Evolutionary conservation across 2,797 vertebrate genomes (phyloP).

Genomic region (Cyprinodon diabolis): DNA sequence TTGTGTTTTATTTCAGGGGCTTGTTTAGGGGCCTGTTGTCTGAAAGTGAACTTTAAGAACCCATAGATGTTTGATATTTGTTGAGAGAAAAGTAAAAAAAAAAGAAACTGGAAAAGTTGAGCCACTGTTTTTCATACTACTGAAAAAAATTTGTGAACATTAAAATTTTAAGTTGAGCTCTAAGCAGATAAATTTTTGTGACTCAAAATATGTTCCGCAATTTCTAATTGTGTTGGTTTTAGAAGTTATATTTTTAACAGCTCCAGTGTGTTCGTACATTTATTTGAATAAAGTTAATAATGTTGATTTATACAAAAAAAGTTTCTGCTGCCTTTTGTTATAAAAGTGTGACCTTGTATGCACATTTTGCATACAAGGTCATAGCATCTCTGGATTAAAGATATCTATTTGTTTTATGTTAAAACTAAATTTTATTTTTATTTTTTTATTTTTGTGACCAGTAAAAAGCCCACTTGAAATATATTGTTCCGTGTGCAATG

Average conservation of each 20-base stretch:
- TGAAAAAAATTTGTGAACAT: constrained; percentile 29
- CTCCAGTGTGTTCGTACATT: constrained; percentile 61
- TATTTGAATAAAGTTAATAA: constrained; percentile 67
- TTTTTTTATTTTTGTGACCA: no score
- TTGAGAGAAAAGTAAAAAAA: constrained; percentile 45
- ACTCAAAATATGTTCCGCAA: constrained; percentile 59
- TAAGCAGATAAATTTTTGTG: constrained; percentile 42
- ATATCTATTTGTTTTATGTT: no score
- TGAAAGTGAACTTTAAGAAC: constrained; percentile 48
- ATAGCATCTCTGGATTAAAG: no score
- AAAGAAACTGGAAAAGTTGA: neutral
- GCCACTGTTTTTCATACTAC: constrained; percentile 26
- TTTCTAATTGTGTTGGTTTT: constrained; percentile 43
- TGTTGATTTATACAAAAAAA: constrained; percentile 36
- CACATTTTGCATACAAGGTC: neutral
- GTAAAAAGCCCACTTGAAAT: no score
- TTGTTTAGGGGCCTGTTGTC: constrained; percentile 55
- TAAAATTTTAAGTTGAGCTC: constrained; percentile 30
- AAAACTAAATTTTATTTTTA: no score
- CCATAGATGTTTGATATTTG: constrained; percentile 64
- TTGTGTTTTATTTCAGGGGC: constrained; percentile 59
- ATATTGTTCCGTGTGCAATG: no score
- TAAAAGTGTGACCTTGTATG: neutral
- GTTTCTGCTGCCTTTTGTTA: constrained; percentile 11
- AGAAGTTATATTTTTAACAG: constrained; percentile 68